A percentile compares a stretch with the other conserved stretches of the same genome.
Conservation (phyloP, 1,140 invertebrate genomes). For the Neodiprion lecontei region DNA sequence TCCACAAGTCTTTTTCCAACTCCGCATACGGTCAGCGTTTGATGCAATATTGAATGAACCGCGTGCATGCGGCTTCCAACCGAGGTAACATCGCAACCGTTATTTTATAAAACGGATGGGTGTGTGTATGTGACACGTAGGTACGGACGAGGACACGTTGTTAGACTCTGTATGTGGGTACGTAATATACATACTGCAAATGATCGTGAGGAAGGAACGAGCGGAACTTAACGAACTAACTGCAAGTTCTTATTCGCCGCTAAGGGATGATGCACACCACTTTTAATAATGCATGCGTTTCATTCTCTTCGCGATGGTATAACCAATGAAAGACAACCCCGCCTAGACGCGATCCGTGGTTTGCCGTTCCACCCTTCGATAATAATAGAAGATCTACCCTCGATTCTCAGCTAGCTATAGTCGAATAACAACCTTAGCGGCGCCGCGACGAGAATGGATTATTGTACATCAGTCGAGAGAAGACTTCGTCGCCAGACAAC, state of each 20-base stretch:
- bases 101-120: too few species aligned
- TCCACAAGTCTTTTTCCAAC: not conserved
- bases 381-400: too few species aligned
- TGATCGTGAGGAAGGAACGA: not conserved
- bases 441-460: too few species aligned
- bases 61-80: not conserved
- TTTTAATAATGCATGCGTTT: constrained; percentile 55
- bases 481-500: too few species aligned
- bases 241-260: not conserved
- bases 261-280: constrained; percentile 43
- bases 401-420: too few species aligned
- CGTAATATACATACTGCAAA: not conserved
- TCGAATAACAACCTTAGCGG: too few species aligned
- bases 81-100: not conserved
- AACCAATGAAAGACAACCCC: too few species aligned
- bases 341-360: too few species aligned
- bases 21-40: not conserved
- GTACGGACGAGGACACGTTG: too few species aligned
- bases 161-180: not conserved
- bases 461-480: too few species aligned
- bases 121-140: not conserved
- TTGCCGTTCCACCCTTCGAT: too few species aligned
- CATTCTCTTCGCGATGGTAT: too few species aligned
- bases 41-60: constrained; percentile 5
- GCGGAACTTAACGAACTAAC: not conserved